Base-by-base conservation (phyloP, 2,888 invertebrate genomes). In the Orchesella flavescens region DNA sequence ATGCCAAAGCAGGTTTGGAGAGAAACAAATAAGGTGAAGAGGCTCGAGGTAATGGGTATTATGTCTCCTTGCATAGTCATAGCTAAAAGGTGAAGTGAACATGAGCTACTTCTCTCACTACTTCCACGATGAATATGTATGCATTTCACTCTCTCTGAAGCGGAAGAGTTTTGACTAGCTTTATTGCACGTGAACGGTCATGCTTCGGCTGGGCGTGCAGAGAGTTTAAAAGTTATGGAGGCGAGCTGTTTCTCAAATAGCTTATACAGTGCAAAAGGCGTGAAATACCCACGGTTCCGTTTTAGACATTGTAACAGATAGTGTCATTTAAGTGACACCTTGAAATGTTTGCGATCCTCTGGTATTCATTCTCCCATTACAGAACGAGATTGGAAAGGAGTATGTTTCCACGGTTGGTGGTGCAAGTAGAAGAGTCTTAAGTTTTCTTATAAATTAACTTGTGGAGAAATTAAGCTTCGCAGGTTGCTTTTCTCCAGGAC, bases 321-420 rank as follows among this genome's bases (percentile, higher is more conserved):
- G 83, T 83, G 83, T 83, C 83, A 83, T 83, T 83, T 83, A 83
- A 83, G 83, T 83, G 83, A 83, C 83, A 83, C 83, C 83, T 83
- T 83, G 76, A 83, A 77, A 83, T 83, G 83, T 83, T 83, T 83
- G 83, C 69, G 55, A 75, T 81, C 49, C 74, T 81, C 44, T 13
- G 61, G 53, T 80, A 80, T 80, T 74, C 74, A 74, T 74, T 69
- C 68, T 68, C 43, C 68, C 63, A 69, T 74, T 81, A 81, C 46
- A 24, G 34, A 24, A 69, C 24, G 61, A 68, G 24, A 69, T 44
- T 63, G 21, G 63, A 53, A 68, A 46, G 68, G 23, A 63, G 24
- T 49, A 49, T 12, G n/a, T 44, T 66, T 44, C 66, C 43, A 72
- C 19, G 79, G 65, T 80, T 43, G 63, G 75, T 61, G 55, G 46